Conservation (phyloP, 2,113 vertebrate species). For the Bagarius yarrelli region DNA sequence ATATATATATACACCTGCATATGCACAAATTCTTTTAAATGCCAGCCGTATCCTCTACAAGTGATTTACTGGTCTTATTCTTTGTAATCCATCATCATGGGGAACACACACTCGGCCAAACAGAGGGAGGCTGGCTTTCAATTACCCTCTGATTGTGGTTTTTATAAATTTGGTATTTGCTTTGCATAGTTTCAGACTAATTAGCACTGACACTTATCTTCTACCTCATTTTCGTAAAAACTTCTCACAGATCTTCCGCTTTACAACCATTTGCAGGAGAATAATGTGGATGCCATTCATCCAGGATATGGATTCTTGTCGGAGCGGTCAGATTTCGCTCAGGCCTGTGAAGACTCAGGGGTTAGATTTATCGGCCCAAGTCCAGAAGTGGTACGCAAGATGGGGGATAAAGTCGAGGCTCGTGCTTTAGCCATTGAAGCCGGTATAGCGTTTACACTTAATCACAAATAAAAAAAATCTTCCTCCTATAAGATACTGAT, state of each 20-base stretch:
- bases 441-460: slow-evolving; percentile 56
- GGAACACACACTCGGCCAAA: slow-evolving; percentile 47
- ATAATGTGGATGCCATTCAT: slow-evolving; percentile 75
- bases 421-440: slow-evolving; percentile 72
- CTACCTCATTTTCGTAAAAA: slow-evolving; percentile 12
- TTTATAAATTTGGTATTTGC: slow-evolving; percentile 55
- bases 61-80: slow-evolving; percentile 40
- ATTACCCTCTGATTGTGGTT: slow-evolving; percentile 48
- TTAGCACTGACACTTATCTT: slow-evolving; percentile 31
- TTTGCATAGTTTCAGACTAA: slow-evolving; percentile 34
- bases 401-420: slow-evolving; percentile 83
- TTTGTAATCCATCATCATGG: slow-evolving; percentile 48
- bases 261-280: slow-evolving; percentile 64
- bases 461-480: neutral
- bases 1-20: neutral
- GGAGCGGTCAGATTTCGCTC: slow-evolving; percentile 75
- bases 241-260: neutral
- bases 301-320: slow-evolving; percentile 82
- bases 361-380: slow-evolving; percentile 77
- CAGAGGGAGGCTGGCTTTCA: slow-evolving; percentile 40
- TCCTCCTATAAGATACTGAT: too few relatives aligned
- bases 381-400: slow-evolving; percentile 77
- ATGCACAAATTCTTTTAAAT: too few relatives aligned
- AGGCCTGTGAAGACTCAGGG: slow-evolving; percentile 74
- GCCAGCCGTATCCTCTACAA: slow-evolving; percentile 38